Evolutionary conservation across 2,113 vertebrate genomes (phyloP), one percentile per base, ranked within the genome.

Genomic region (Origma solitaria): DNA sequence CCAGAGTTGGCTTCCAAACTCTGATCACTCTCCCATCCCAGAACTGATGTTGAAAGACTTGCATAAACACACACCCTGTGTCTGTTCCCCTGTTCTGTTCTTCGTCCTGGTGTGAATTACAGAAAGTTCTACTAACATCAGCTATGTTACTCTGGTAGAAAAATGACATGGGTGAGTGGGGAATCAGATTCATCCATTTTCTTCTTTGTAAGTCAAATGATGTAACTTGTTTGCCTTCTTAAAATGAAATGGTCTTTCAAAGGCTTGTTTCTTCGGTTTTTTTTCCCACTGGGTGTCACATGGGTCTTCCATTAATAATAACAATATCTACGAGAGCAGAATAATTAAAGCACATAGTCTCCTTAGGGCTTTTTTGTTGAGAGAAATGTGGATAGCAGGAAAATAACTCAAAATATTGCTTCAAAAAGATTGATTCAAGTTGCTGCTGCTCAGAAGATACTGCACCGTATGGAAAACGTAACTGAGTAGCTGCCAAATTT

Each of bases 381-480:
- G 21, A 92, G 24, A 92, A 92, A 94, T 35, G 40, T 53, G 64
- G 61, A 56, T 45, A 92, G 30, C 49, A 81, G n/a, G 51, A 83
- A 94, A 95, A 88, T 57, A 96, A 84, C 65, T 68, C 76, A 93
- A 90, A 93, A 81, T 90, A 90, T 35, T 86, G 47, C 69, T 93
- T 96, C 72, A 86, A 56, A 82, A 86, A 84, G 80, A 80, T 57
- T 78, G 56, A 86, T 92, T 93, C 56, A 53, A 79, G 58, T 69
- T 81, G 77, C 69, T 81, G 77, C 69, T 94, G 73, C 68, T 84
- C 70, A 56, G 58, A 94, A 96, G 92, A 92, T 65, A 85, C 58
- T 79, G 47, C 45, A 70, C 83, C 90, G 90, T 81, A 94, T 87
- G 92, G 95, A 92, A 96, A 94, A 94, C 91, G 86, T 96, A 96